Evolutionary conservation across 2,888 invertebrate genomes (phyloP), one percentile per base, ranked within the genome.

Genomic region (Cantharis rufa): DNA sequence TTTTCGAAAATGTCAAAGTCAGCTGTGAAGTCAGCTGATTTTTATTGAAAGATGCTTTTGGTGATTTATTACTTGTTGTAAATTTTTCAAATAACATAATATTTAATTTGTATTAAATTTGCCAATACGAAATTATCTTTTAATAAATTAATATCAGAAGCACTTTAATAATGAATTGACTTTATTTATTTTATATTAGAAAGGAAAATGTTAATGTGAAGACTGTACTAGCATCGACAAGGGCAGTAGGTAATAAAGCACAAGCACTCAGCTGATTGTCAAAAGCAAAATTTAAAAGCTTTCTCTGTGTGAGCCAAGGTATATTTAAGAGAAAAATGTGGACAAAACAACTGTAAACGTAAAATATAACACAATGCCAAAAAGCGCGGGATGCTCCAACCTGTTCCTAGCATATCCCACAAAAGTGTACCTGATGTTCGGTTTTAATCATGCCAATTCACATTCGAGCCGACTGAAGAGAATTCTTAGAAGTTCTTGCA

Each of bases 381-480:
- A 76, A 76, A 76, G 72, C 76, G 76, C 76, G 76, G 72, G 76
- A 76, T 72, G 71, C 62, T 18, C 71, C 70, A 77, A 77, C 77
- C 77, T 77, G 77, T 77, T 77, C 72, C 68, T 77, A 62, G 48
- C 62, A 73, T 77, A 72, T 71, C 69, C 70, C 68, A 77, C 72
- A 77, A 77, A 77, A 74, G 63, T 71, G 62, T 73, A 74, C 77
- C 74, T 71, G 77, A 69, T 71, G 69, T 76, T 78, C 64, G 78
- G 71, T 78, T 76, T 74, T 74, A 78, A 78, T 78, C 73, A 76
- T 74, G 74, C 71, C 61, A 70, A 75, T 75, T 69, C 71, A 74
- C 74, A 69, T 78, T 76, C 76, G 69, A 78, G 70, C 72, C 74
- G 63, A 74, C 78, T 62, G 61, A 77, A 76, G 70, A 74, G 70